phyloP scores from a whole-genome alignment of 2,888 invertebrate species.

The Graphium colonna region DNA sequence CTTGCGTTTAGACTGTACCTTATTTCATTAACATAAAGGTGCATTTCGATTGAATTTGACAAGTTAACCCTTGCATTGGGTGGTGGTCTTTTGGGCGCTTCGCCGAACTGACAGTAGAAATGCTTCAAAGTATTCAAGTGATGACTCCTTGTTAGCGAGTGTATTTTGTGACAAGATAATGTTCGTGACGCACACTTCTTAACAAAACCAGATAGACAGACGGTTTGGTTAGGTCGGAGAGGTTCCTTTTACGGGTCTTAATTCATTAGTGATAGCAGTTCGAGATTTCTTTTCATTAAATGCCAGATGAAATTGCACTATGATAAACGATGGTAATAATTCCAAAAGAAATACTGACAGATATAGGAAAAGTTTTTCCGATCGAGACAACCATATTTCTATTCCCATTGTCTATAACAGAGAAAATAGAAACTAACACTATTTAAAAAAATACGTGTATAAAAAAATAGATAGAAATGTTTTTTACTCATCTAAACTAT shows the following conservation, averaged over 20 bases:
- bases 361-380: no score
- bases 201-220: conserved; percentile 20
- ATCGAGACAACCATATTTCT: no score
- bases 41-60: conserved; percentile 29
- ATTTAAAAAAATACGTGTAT: no score
- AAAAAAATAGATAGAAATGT: no score
- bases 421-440: no score
- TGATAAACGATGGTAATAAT: no score
- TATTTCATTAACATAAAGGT: conserved; percentile 27
- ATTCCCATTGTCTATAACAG: no score
- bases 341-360: no score
- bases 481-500: no score
- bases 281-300: no score
- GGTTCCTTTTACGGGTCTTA: neutral
- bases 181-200: conserved; percentile 32
- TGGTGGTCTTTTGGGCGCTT: conserved; percentile 60
- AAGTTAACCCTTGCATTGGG: conserved; percentile 40
- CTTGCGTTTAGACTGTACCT: conserved; percentile 27
- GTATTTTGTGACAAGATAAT: conserved; percentile 64
- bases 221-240: neutral
- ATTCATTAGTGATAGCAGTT: conserved; percentile 2
- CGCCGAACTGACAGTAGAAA: conserved; percentile 64
- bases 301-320: no score
- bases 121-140: conserved; percentile 63
- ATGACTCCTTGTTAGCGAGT: conserved; percentile 69